Conservation (phyloP, 2,113 vertebrate genomes). For the Gasterosteus nipponicus region DNA sequence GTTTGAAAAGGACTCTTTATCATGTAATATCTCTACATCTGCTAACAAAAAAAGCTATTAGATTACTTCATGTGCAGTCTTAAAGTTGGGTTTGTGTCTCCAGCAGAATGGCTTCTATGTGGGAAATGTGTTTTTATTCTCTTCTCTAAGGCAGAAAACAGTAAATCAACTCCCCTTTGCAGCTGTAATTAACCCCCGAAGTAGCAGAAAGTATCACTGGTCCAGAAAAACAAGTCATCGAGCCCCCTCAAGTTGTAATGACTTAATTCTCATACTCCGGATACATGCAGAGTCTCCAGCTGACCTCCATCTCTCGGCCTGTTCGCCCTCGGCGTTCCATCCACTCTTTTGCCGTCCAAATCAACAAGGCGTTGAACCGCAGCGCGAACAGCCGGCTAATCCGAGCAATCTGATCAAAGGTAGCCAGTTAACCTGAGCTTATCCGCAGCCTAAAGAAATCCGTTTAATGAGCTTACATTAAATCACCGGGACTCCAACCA, state of each 20-base stretch:
- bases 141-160: neutral
- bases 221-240: neutral
- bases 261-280: neutral
- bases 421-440: conserved; percentile 72
- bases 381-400: conserved; percentile 65
- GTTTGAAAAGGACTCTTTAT: neutral
- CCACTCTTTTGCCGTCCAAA: conserved; percentile 22
- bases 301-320: conserved; percentile 1
- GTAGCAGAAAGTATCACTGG: no score
- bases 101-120: neutral
- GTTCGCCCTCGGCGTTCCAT: conserved; percentile 2
- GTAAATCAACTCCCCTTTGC: neutral
- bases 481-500: conserved; percentile 44
- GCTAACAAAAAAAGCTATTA: neutral
- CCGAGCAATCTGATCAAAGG: conserved; percentile 74
- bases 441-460: conserved; percentile 67
- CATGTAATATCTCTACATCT: neutral
- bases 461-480: conserved; percentile 74
- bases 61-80: neutral
- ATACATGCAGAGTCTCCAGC: neutral
- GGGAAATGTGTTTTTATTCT: neutral
- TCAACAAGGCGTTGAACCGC: conserved; percentile 44
- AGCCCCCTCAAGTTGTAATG: neutral
- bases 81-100: neutral
- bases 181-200: neutral